Base-by-base conservation (phyloP, 2,797 vertebrate genomes). In the Adelosebastes latens region DNA sequence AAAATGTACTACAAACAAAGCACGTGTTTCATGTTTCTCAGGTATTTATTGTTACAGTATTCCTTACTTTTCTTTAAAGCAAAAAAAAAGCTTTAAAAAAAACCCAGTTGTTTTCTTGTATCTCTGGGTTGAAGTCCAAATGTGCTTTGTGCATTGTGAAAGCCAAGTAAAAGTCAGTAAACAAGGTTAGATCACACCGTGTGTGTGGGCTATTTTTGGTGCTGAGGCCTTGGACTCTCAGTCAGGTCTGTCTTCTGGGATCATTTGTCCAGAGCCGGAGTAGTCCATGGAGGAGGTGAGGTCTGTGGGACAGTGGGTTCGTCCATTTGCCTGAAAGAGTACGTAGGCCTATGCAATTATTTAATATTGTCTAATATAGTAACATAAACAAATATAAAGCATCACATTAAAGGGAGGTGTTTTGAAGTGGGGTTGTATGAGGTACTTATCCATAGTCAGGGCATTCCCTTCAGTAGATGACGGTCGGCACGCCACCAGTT, bases 211-310 rank as follows among this genome's bases (percentile, higher is more conserved):
- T 62, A 18, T 81, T 29, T 75, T 42, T 31, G 64, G 49, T 8
- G 55, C 52, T 8, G 52, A 59, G 86, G 75, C 70, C 80, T 83
- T 78, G 78, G 69, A 75, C 71, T 59, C 79, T 92, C 87, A 91
- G 82, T 90, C 85, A n/a, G 84, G 86, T 81, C 77, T 78, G 82
- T 90, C 87, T 72, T 80, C 63, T 29, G 73, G 82, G 64, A 75
- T 60, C 65, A 10, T 66, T 52, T 65, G 67, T 72, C 34, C 77
- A 63, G 39, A 78, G 11, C n/a, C 1, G 10, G 18, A 52, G 34
- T 6, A 25, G 69, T 77, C 60, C 62, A 73, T 4, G 4, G 64
- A 32, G 55, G 64, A 72, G 24, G 2, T 4, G 32, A 70, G 9
- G 20, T 68, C 84, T 24, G 32, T 29, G 25, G 73, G 22, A 25